Evolutionary conservation across 2,888 invertebrate species (phyloP).

Genomic region (Invenusta paracnida): DNA sequence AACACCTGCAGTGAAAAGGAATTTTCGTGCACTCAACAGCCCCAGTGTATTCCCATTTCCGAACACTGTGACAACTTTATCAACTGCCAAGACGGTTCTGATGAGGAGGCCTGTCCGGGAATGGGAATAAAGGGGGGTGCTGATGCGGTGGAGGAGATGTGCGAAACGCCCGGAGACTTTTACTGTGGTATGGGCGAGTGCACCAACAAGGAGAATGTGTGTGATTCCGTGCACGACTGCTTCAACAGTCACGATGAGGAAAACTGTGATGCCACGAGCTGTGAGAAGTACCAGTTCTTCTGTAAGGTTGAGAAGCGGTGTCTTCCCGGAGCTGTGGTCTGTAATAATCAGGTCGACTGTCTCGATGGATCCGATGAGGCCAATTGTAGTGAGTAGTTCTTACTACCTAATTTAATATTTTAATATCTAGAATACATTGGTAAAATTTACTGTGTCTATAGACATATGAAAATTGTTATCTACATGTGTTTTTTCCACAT

Average conservation of each 20-base stretch:
- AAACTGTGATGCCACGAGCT: background rate
- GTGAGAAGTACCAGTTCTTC: conserved; percentile 18
- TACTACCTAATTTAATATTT: background rate
- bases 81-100: background rate
- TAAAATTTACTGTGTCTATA: no score
- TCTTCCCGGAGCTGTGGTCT: background rate
- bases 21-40: background rate
- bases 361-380: background rate
- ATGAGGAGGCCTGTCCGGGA: background rate
- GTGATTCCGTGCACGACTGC: background rate
- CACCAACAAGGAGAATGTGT: background rate
- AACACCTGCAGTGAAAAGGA: background rate
- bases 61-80: background rate
- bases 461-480: no score
- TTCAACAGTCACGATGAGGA: background rate
- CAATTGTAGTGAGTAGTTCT: background rate
- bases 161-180: background rate
- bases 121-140: background rate
- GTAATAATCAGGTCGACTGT: background rate
- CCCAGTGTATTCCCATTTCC: background rate
- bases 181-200: conserved; percentile 18
- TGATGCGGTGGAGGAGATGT: background rate
- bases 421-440: background rate
- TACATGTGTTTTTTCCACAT: no score
- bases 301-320: background rate